Evolutionary conservation across 1,140 invertebrate genomes (phyloP).

Genomic region (Ostrea edulis): DNA sequence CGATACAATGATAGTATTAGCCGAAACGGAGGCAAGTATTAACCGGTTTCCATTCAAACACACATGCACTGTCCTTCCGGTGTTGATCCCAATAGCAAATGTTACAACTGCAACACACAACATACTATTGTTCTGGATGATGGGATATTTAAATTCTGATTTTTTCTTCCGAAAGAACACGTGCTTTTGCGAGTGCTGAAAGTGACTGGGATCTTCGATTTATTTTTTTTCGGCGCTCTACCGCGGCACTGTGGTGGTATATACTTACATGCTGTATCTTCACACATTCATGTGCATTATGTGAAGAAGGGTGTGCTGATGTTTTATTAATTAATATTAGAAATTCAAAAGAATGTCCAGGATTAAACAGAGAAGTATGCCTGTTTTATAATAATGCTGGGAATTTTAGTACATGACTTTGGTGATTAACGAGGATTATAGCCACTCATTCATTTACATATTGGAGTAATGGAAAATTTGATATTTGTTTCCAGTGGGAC

Average conservation of each 20-base stretch:
- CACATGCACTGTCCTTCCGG: conserved; percentile 1
- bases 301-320: background rate
- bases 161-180: background rate
- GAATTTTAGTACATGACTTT: background rate
- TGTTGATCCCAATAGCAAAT: conserved; percentile 6
- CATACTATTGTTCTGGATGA: background rate
- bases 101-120: background rate
- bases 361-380: conserved; percentile 23
- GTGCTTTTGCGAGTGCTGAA: background rate
- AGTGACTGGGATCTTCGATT: conserved; percentile 14
- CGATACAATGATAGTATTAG: conserved; percentile 11
- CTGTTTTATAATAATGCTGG: background rate
- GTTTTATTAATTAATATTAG: conserved; percentile 4
- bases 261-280: conserved; percentile 7
- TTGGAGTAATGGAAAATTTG: conserved; percentile 10
- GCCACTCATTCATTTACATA: background rate
- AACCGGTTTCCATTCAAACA: conserved; percentile 16
- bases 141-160: conserved; percentile 25
- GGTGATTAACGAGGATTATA: background rate
- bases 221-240: conserved; percentile 15
- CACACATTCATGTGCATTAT: conserved; percentile 21
- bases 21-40: background rate
- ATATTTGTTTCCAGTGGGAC: conserved; percentile 34
- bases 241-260: background rate
- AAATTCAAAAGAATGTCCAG: conserved; percentile 29